Evolutionary conservation across 2,888 invertebrate genomes (phyloP).

Genomic region (Xylota segnis): DNA sequence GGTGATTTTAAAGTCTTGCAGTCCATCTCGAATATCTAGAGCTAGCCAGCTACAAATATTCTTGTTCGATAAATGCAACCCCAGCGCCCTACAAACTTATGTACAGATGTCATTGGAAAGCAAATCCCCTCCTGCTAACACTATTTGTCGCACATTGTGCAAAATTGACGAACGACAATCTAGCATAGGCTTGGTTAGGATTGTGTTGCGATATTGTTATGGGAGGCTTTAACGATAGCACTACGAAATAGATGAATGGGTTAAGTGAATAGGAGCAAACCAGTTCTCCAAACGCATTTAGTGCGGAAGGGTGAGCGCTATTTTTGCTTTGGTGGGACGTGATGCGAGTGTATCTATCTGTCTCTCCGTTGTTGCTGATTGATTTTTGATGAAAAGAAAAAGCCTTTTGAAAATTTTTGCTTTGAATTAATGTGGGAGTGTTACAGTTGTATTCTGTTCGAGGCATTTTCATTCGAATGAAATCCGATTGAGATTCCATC

Average conservation of each 20-base stretch:
- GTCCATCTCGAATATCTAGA: too few species aligned
- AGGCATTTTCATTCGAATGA: slow-evolving; percentile 34
- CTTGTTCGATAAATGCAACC: too few species aligned
- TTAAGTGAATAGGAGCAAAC: slow-evolving; percentile 71
- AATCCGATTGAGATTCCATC: slow-evolving; percentile 60
- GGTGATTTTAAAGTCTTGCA: too few species aligned
- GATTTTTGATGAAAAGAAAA: slow-evolving; percentile 68
- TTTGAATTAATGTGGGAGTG: slow-evolving; percentile 71
- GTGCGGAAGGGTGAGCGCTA: slow-evolving; percentile 46
- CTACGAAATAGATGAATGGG: slow-evolving; percentile 71
- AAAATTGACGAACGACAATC: slow-evolving; percentile 60
- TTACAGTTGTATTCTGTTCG: slow-evolving; percentile 32
- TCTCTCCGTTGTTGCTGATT: slow-evolving; percentile 45
- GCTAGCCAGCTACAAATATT: too few species aligned
- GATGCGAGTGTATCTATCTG: slow-evolving; percentile 27
- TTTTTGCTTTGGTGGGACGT: slow-evolving; percentile 6
- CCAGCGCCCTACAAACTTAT: background rate
- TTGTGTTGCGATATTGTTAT: slow-evolving; percentile 57
- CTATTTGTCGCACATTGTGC: slow-evolving; percentile 66
- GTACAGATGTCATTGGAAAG: background rate
- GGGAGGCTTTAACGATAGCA: slow-evolving; percentile 49
- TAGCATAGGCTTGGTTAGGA: slow-evolving; percentile 62
- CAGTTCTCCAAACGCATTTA: slow-evolving; percentile 46
- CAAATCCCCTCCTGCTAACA: slow-evolving; percentile 56
- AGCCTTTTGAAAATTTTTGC: slow-evolving; percentile 53